Base-by-base conservation (phyloP, 2,888 invertebrate species). In the Drosophila mercatorum region DNA sequence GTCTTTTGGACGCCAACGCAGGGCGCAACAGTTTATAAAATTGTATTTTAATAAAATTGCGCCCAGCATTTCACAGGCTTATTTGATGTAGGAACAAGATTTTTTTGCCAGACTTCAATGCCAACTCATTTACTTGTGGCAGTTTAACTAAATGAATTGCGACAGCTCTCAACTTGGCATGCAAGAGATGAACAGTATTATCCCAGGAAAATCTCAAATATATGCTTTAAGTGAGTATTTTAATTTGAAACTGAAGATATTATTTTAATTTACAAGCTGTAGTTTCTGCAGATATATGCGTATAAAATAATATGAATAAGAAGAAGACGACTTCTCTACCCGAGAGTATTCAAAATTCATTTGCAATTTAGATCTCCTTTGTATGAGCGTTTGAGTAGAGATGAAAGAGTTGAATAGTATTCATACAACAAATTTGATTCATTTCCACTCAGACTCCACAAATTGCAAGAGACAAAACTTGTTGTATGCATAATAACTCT, bases 11-110 rank as follows among this genome's bases (percentile, higher is more conserved):
- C 60, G 53, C 44, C 22, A 5, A 41, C 31, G 28, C 41, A 28
- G 31, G 4, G 57, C 69, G 71, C 81, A 83, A 78, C 88, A 88
- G 83, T 78, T 86, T 76, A 76, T 66, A 62, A 81, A 81, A 83
- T 88, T 80, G 72, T 71, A 64, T 81, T 86, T 83, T 83, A 81
- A 83, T 86, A 64, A 69, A 65, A 78, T 64, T 57, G 38, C 40
- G n/a, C 2, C 44, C 28, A 68, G 59, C 40, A 12, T 41, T 44
- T 36, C 17, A 12, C n/a, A 6, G 10, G 40, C 52, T 53, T 28
- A 26, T 34, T 34, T 5, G 31, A n/a, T 31, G 17, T 5, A 5
- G 22, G 6, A 10, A 5, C 34, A 5, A 31, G 14, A 44, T 8
- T 57, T 17, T 43, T 56, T 17, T 17, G 22, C 38, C 52, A 12